Evolutionary conservation across 2,113 vertebrate genomes (phyloP).

Genomic region (Sturnus vulgaris): DNA sequence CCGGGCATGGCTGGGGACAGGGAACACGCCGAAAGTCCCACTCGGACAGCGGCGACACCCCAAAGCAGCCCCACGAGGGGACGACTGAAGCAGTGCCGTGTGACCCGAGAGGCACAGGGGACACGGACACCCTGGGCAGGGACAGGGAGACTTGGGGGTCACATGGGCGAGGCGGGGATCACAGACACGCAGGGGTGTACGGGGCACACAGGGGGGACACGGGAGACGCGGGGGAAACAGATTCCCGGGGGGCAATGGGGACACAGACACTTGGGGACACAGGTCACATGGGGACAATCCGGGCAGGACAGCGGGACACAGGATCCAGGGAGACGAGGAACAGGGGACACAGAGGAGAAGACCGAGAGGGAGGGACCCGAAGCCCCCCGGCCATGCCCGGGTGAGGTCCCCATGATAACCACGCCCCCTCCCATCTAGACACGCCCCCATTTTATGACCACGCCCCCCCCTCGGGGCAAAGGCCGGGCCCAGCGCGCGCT

Average conservation of each 20-base stretch:
- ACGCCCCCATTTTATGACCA: fast-evolving
- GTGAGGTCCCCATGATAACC: fast-evolving
- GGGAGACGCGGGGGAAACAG: too few relatives aligned
- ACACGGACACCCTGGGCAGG: neutral
- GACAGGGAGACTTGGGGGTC: neutral
- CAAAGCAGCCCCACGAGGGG: neutral
- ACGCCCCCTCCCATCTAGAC: fast-evolving
- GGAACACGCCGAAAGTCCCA: neutral
- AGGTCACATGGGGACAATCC: neutral
- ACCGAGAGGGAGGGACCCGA: too few relatives aligned
- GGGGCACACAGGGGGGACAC: neutral
- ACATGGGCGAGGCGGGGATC: too few relatives aligned
- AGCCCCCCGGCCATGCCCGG: neutral
- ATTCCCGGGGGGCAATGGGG: too few relatives aligned
- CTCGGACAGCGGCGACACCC: neutral
- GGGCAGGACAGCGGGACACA: neutral
- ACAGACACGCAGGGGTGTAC: too few relatives aligned
- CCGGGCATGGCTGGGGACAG: neutral
- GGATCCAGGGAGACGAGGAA: neutral
- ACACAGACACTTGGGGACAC: neutral
- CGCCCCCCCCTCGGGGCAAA: neutral
- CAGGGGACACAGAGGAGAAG: neutral
- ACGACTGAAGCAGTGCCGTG: neutral
- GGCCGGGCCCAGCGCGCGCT: neutral
- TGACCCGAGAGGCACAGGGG: neutral